Evolutionary conservation across 2,113 vertebrate species (phyloP).

Genomic region (Hirundichthys speculiger): DNA sequence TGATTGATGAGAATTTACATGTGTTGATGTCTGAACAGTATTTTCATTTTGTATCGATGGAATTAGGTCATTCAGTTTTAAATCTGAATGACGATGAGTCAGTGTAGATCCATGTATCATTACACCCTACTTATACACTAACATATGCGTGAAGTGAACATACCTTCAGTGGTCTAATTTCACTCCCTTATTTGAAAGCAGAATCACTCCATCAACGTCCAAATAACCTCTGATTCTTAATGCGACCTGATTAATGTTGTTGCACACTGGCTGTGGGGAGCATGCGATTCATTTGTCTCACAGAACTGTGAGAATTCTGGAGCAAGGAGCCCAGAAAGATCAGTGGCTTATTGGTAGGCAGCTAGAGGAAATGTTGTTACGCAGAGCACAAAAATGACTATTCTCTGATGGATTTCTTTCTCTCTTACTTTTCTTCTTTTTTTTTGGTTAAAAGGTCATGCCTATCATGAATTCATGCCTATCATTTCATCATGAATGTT

Average conservation of each 20-base stretch:
- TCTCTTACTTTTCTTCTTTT: no score
- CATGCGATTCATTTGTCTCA: constrained; percentile 6
- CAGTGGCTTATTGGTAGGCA: background rate
- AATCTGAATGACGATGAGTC: no score
- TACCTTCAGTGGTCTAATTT: background rate
- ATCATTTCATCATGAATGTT: no score
- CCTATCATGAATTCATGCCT: no score
- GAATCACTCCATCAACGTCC: constrained; percentile 1
- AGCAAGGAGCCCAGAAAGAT: background rate
- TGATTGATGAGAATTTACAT: no score
- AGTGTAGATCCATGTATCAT: no score
- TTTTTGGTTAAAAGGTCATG: no score
- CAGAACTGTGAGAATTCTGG: constrained; percentile 2
- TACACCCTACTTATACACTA: background rate
- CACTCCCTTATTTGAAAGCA: background rate
- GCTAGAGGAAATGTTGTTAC: background rate
- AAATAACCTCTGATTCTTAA: background rate
- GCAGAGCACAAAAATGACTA: no score
- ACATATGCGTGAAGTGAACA: background rate
- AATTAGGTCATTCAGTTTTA: no score
- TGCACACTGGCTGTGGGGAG: background rate
- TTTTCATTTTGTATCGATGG: no score
- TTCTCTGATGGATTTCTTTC: no score
- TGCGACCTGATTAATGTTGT: constrained; percentile 8
- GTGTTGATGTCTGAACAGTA: no score